phyloP scores from a whole-genome alignment of 2,113 vertebrate genomes.

The Lasiurus cinereus region DNA sequence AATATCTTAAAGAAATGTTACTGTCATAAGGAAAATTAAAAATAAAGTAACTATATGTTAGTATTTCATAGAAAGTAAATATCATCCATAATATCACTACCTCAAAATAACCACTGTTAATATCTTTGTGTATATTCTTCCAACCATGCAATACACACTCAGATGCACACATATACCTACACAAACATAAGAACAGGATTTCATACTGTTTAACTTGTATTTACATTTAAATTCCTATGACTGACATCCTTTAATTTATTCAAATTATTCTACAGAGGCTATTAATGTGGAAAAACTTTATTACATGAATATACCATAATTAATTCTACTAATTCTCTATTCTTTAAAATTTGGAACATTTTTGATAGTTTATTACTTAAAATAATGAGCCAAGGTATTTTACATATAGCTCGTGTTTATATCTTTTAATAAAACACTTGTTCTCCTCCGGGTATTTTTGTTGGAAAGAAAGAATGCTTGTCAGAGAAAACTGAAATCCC shows the following conservation, averaged over 20 bases:
- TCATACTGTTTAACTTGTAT: neutral
- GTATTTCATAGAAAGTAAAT: neutral
- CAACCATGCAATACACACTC: neutral
- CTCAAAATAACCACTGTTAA: neutral
- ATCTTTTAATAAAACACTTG: slow-evolving; percentile 28
- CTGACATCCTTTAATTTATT: neutral
- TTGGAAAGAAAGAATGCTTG: neutral
- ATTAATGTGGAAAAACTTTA: neutral
- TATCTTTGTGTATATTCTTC: neutral
- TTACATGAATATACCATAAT: neutral
- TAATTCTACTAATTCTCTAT: neutral
- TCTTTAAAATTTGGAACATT: neutral
- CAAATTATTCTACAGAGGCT: neutral
- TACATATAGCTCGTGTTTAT: neutral
- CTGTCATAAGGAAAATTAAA: neutral
- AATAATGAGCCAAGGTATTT: neutral
- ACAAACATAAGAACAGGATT: neutral
- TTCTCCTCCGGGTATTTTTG: neutral
- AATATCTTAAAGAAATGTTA: slow-evolving; percentile 43
- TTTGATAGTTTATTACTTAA: neutral
- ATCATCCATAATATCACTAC: neutral
- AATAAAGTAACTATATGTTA: neutral
- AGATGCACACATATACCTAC: rapidly evolving
- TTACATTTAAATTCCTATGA: neutral
- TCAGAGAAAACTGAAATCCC: neutral